Evolutionary conservation across 2,888 invertebrate genomes (phyloP).

Genomic region (Lordiphosa fenestrarum): DNA sequence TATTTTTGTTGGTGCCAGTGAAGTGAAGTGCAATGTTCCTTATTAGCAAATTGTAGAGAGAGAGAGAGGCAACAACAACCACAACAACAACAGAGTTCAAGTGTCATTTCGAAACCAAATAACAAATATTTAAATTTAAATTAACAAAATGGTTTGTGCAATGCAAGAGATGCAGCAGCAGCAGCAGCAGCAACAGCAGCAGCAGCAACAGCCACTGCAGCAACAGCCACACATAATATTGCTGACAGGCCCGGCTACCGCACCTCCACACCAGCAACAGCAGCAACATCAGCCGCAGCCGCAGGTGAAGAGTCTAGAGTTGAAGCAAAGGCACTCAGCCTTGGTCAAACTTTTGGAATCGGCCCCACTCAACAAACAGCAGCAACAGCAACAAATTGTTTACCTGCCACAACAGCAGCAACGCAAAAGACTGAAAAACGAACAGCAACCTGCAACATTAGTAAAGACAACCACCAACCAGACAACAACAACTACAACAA

Average conservation of each 20-base stretch:
- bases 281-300: slow-evolving; percentile 54
- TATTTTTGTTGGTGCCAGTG: slow-evolving; percentile 66
- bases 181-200: slow-evolving; percentile 61
- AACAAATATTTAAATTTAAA: slow-evolving; percentile 42
- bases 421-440: slow-evolving; percentile 79
- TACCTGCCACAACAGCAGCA: slow-evolving; percentile 53
- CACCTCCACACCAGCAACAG: slow-evolving; percentile 42
- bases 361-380: slow-evolving; percentile 76
- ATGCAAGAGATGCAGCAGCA: slow-evolving; percentile 76
- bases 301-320: slow-evolving; percentile 76
- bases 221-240: slow-evolving; percentile 68
- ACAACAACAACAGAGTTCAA: slow-evolving; percentile 53
- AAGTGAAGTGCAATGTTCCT: slow-evolving; percentile 76
- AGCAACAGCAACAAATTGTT: slow-evolving; percentile 43
- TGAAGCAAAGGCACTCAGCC: slow-evolving; percentile 85
- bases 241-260: slow-evolving; percentile 48
- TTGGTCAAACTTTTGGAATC: slow-evolving; percentile 85
- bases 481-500: slow-evolving; percentile 44
- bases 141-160: slow-evolving; percentile 79
- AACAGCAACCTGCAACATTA: slow-evolving; percentile 68
- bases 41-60: slow-evolving; percentile 72
- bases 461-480: slow-evolving; percentile 68
- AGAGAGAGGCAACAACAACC: slow-evolving; percentile 34
- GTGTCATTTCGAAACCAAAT: slow-evolving; percentile 77
- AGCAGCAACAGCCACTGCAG: slow-evolving; percentile 54